Conservation (phyloP, 2,888 invertebrate species). For the Zaprionus lineosus region DNA sequence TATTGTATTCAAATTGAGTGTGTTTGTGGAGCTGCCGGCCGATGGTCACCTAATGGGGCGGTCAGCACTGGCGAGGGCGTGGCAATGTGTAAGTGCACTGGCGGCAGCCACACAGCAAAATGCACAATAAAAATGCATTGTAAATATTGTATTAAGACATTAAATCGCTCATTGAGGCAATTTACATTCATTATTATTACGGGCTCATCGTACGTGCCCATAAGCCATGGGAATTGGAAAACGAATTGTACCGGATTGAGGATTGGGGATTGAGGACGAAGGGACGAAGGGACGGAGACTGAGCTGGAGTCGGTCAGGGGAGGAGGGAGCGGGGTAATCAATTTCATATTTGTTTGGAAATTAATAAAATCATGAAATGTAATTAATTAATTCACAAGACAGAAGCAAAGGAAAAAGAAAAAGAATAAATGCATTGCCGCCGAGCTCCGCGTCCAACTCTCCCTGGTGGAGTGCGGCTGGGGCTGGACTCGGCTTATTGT, state of each 20-base stretch:
- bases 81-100: constrained; percentile 22
- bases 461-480: constrained; percentile 12
- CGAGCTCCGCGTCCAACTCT: constrained; percentile 42
- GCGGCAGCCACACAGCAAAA: constrained; percentile 24
- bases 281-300: constrained; percentile 5
- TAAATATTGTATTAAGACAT: constrained; percentile 78
- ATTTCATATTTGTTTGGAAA: constrained; percentile 62
- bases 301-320: constrained; percentile 1
- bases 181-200: constrained; percentile 78
- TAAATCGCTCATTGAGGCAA: constrained; percentile 79
- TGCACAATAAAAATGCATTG: constrained; percentile 62
- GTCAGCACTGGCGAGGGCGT: constrained; percentile 40
- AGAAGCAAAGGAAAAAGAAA: constrained; percentile 30
- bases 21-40: constrained; percentile 49
- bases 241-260: constrained; percentile 14
- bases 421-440: constrained; percentile 61
- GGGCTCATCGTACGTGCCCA: constrained; percentile 76
- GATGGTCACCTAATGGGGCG: constrained; percentile 28
- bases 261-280: constrained; percentile 3
- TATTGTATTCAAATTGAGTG: constrained; percentile 67
- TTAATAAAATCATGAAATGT: constrained; percentile 77
- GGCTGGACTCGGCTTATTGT: constrained; percentile 16
- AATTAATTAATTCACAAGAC: constrained; percentile 72
- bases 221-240: constrained; percentile 80
- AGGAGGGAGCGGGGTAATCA: constrained; percentile 25